phyloP scores from a whole-genome alignment of 1,140 invertebrate genomes.

The Dendroctonus ponderosae region DNA sequence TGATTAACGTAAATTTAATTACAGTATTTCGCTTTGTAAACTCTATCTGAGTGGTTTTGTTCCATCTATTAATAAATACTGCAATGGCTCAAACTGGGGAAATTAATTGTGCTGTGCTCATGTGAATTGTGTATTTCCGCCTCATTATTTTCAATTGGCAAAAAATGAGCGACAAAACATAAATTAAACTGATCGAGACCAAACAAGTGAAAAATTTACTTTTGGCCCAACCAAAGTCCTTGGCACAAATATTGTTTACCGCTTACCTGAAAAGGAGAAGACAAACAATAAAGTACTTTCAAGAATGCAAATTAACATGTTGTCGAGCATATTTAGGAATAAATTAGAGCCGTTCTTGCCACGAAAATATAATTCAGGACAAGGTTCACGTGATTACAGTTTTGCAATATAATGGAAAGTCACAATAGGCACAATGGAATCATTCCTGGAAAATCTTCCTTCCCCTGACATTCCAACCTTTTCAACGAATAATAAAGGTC shows the following conservation, averaged over 20 bases:
- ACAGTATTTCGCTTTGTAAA: not conserved
- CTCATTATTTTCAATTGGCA: too few relatives aligned
- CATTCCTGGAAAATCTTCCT: not conserved
- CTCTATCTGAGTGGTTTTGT: not conserved
- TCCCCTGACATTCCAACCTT: constrained; percentile 12
- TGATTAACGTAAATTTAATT: not conserved
- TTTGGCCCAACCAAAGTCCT: constrained; percentile 2
- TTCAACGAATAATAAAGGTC: constrained; percentile 17
- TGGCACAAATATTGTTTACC: not conserved
- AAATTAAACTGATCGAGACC: too few relatives aligned
- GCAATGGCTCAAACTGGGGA: not conserved
- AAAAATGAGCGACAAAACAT: too few relatives aligned
- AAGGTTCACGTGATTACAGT: too few relatives aligned
- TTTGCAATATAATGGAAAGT: too few relatives aligned
- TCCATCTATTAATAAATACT: not conserved
- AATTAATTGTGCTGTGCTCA: too few relatives aligned
- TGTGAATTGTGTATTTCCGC: too few relatives aligned
- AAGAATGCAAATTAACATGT: not conserved
- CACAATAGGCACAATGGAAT: too few relatives aligned
- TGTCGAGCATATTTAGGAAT: too few relatives aligned
- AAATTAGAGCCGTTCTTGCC: too few relatives aligned
- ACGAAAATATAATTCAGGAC: too few relatives aligned
- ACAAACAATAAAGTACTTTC: constrained; percentile 1
- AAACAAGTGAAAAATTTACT: constrained; percentile 14
- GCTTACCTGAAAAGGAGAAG: constrained; percentile 25